Conservation (phyloP, 1,140 invertebrate genomes). For the Holcopasites calliopsidis region DNA sequence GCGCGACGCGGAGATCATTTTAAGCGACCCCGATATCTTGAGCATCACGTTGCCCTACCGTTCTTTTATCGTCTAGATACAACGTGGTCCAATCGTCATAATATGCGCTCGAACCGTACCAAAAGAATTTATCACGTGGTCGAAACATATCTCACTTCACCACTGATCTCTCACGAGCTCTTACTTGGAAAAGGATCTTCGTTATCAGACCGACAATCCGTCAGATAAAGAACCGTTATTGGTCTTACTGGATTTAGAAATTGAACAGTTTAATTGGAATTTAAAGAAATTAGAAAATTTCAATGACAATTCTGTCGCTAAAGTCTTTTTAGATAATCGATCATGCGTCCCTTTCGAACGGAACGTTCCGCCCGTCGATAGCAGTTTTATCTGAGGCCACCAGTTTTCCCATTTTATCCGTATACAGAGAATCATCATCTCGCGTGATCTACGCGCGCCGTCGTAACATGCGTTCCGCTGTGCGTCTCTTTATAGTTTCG, state of each 20-base stretch:
- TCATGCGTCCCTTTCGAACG: background rate
- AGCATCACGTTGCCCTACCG: background rate
- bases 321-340: background rate
- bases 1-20: background rate
- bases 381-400: background rate
- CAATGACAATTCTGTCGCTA: background rate
- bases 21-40: background rate
- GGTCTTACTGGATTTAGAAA: too few species aligned
- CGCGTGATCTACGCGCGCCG: constrained; percentile 11
- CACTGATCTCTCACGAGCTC: too few species aligned
- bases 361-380: background rate
- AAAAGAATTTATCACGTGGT: background rate
- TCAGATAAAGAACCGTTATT: background rate
- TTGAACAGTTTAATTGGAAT: too few species aligned
- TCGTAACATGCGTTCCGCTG: background rate
- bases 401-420: background rate
- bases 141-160: background rate
- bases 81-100: background rate
- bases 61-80: background rate
- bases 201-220: background rate
- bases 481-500: constrained; percentile 33
- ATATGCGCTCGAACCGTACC: background rate
- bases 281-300: background rate
- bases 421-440: constrained; percentile 2
- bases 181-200: background rate